Evolutionary conservation across 2,888 invertebrate genomes (phyloP).

Genomic region (Plagiodera versicolora): DNA sequence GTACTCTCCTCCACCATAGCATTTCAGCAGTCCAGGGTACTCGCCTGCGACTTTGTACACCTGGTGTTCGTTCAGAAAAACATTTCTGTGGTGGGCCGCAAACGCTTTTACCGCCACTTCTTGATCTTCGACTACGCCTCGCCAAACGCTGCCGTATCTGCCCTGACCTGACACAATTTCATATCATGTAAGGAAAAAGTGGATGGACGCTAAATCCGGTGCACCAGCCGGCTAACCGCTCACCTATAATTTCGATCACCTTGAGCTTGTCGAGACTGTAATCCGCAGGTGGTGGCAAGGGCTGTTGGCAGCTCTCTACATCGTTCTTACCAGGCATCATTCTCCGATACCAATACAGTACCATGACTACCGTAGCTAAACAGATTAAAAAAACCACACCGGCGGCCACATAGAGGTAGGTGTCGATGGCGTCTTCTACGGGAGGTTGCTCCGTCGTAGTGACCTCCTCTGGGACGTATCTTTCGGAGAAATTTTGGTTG

Average conservation of each 20-base stretch:
- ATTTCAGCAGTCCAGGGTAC: constrained; percentile 76
- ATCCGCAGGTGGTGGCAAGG: constrained; percentile 57
- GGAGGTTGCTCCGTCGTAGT: not conserved
- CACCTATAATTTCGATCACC: constrained; percentile 70
- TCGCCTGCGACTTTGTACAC: constrained; percentile 84
- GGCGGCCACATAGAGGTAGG: constrained; percentile 41
- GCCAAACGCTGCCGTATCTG: constrained; percentile 84
- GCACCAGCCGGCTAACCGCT: constrained; percentile 10
- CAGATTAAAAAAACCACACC: constrained; percentile 35
- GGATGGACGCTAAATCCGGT: not conserved
- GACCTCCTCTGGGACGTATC: constrained; percentile 51
- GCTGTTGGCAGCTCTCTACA: constrained; percentile 46
- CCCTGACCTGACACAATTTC: constrained; percentile 61
- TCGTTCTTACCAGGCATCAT: constrained; percentile 47
- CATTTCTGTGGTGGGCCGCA: constrained; percentile 72
- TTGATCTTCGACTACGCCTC: constrained; percentile 75
- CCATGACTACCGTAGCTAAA: constrained; percentile 26
- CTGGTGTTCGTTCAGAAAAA: constrained; percentile 85
- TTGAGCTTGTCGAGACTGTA: constrained; percentile 75
- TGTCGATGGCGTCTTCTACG: constrained; percentile 33
- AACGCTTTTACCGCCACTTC: constrained; percentile 91
- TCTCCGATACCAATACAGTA: constrained; percentile 47
- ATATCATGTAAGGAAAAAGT: not conserved
- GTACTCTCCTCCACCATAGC: constrained; percentile 66
- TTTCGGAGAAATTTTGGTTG: constrained; percentile 44